Percentiles rank a stretch among this genome's conserved stretches.
phyloP scores from a whole-genome alignment of 1,140 invertebrate genomes.

The Heterodera carotae region DNA sequence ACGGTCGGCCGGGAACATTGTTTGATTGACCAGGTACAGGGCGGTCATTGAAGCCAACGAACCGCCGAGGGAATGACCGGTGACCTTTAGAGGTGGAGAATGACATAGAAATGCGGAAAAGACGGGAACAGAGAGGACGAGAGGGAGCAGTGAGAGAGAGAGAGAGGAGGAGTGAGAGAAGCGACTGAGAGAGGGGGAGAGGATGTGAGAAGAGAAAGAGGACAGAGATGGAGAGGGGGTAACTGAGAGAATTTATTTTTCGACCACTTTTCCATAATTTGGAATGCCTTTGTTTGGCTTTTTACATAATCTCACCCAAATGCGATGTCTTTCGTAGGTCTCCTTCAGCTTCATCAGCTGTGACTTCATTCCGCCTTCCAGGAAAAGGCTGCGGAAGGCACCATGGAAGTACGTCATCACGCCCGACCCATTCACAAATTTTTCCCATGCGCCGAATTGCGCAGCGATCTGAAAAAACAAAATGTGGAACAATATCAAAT shows the following conservation, averaged over 20 bases:
- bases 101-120: too few relatives aligned
- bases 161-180: not conserved
- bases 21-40: conserved; percentile 62
- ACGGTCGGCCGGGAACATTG: conserved; percentile 53
- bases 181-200: not conserved
- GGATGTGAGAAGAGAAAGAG: too few relatives aligned
- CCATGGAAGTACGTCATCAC: conserved; percentile 64
- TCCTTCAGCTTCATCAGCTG: conserved; percentile 58
- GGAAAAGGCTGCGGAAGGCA: conserved; percentile 58
- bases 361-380: conserved; percentile 63
- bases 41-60: conserved; percentile 64
- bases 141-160: not conserved
- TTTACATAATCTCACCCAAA: conserved; percentile 61
- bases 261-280: too few relatives aligned
- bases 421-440: conserved; percentile 62
- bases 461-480: conserved; percentile 48
- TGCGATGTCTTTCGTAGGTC: conserved; percentile 56
- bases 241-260: too few relatives aligned
- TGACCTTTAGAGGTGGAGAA: conserved; percentile 37
- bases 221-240: too few relatives aligned
- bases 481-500: not conserved
- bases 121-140: not conserved
- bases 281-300: too few relatives aligned
- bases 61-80: conserved; percentile 61
- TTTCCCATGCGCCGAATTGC: conserved; percentile 65